phyloP scores from a whole-genome alignment of 2,888 invertebrate genomes.

The Stramonita haemastoma region DNA sequence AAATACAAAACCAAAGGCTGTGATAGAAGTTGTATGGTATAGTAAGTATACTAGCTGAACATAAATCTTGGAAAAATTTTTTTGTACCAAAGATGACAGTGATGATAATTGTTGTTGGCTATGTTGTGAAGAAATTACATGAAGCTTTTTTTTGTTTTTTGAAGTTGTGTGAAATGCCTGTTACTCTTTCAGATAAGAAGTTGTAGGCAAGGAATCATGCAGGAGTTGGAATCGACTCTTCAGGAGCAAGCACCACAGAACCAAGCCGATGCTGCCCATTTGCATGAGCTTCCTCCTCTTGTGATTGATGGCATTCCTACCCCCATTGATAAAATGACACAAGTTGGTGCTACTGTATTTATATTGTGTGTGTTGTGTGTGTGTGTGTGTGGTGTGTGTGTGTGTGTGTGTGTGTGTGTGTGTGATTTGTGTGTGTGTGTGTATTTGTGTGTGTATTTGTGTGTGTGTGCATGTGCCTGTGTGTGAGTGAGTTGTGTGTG shows the following conservation, averaged over 20 bases:
- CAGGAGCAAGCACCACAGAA: constrained; percentile 94
- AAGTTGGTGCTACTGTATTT: constrained; percentile 76
- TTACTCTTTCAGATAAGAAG: constrained; percentile 83
- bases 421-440: not conserved
- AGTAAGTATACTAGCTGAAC: too few relatives aligned
- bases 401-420: not conserved
- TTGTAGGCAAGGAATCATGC: constrained; percentile 93
- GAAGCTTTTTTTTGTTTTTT: too few relatives aligned
- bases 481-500: not conserved
- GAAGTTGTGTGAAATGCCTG: not conserved
- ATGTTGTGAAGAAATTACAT: too few relatives aligned
- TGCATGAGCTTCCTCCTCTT: constrained; percentile 96
- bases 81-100: too few relatives aligned
- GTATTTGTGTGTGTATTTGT: not conserved
- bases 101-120: too few relatives aligned
- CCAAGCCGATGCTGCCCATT: constrained; percentile 91
- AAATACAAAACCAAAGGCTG: too few relatives aligned
- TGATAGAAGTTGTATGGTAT: too few relatives aligned
- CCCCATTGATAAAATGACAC: constrained; percentile 99
- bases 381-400: not conserved
- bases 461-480: not conserved
- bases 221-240: constrained; percentile 93
- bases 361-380: not conserved
- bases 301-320: constrained; percentile 98
- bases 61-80: too few relatives aligned